Base-by-base conservation (phyloP, 1,140 invertebrate species). In the Drosophila punjabiensis region DNA sequence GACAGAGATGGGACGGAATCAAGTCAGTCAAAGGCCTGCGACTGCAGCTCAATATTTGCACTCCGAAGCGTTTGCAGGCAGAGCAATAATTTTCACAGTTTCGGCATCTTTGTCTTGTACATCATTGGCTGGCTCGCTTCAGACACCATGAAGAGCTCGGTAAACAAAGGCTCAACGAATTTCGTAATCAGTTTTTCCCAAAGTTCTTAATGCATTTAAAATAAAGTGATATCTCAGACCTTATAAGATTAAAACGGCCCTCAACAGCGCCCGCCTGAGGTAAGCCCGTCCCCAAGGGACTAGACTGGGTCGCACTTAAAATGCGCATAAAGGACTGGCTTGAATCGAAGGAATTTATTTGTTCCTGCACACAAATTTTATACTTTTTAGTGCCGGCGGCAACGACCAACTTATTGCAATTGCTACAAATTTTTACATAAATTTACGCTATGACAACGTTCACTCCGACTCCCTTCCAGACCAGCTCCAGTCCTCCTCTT, bases 401-500 rank as follows among this genome's bases (percentile, higher is more conserved):
- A 28, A 65, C 76, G 56, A 37, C 55, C 16, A 86, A 79, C 82
- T 86, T 90, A 90, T 90, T 90, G 79, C 86, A 90, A 86, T 82
- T 86, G 76, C 79, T 86, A 79, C 76, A 90, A 90, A 90, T 90
- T 86, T 90, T 91, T 81, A 90, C 86, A 90, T 90, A 90, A 90
- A 90, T 90, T 90, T 90, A 56, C 82, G 82, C 79, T 81, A 73
- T 73, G 62, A 85, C 70, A 88, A 73, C 69, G 61, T 50, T 18
- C 33, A 7, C 45, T 14, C 1, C 28, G 6, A n/a, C 61, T n/a
- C 10, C 24, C 47, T 30, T 35, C 14, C 24, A 9, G 16, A 24
- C 14, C 24, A 33, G 24, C 53, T 35, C 48, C 37, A 45, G 13
- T 30, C n/a, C 28, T 18, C 13, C 16, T 41, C 18, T 9, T 20